Percentiles rank a stretch among this genome's conserved stretches.
Conservation (phyloP, 2,797 vertebrate genomes). For the Perodicticus potto region DNA sequence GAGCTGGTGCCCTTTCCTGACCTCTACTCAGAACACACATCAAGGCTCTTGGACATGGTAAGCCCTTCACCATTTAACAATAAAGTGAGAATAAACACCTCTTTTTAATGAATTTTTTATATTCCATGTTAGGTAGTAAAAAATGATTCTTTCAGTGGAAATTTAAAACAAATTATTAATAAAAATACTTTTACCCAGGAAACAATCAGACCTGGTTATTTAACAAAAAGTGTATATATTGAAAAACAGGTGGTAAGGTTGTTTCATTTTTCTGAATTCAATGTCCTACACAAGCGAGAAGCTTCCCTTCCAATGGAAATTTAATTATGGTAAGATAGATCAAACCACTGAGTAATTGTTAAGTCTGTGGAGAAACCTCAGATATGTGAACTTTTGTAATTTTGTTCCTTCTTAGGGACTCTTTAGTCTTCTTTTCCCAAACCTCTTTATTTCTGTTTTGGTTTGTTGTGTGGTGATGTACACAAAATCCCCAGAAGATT, state of each 20-base stretch:
- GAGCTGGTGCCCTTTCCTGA: neutral
- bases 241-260: neutral
- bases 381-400: neutral
- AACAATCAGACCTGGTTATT: neutral
- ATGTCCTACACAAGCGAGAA: neutral
- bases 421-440: neutral
- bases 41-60: rapidly evolving
- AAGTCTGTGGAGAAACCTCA: neutral
- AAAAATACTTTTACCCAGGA: neutral
- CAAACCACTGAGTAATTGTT: neutral
- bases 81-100: neutral
- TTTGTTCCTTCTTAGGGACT: neutral
- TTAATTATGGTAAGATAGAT: neutral
- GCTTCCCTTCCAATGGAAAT: neutral
- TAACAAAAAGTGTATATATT: neutral
- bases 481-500: neutral
- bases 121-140: neutral
- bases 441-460: neutral
- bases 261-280: neutral
- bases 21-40: neutral
- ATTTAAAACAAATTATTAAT: neutral
- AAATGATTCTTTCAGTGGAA: neutral
- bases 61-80: neutral
- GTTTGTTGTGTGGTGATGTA: neutral
- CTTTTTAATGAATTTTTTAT: neutral